Evolutionary conservation across 1,140 invertebrate genomes (phyloP).

Genomic region (Caenorhabditis latens): DNA sequence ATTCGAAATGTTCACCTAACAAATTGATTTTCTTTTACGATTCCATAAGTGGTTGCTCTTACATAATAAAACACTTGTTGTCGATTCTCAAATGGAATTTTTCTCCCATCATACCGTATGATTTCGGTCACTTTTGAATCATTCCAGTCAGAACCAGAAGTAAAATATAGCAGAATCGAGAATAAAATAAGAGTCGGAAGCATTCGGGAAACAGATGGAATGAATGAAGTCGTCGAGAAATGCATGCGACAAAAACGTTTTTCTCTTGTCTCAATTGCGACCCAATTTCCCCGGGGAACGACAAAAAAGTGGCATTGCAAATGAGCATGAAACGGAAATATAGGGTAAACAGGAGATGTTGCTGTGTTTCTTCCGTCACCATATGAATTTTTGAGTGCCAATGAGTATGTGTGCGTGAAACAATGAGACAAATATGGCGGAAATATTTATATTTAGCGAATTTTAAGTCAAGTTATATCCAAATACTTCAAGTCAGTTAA

Average conservation of each 20-base stretch:
- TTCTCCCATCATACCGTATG: constrained; percentile 27
- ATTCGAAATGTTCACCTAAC: constrained; percentile 26
- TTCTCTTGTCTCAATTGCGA: constrained; percentile 37
- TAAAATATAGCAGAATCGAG: background rate
- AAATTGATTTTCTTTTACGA: background rate
- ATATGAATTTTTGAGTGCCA: background rate
- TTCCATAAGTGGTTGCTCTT: background rate
- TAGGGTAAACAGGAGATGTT: background rate
- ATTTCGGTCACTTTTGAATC: background rate
- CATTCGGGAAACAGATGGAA: constrained; percentile 19
- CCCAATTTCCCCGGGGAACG: constrained; percentile 35
- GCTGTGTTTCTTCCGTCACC: no score
- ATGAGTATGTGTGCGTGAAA: background rate
- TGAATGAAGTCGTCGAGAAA: constrained; percentile 45
- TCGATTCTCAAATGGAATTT: constrained; percentile 36
- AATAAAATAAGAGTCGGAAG: background rate
- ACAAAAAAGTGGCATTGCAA: constrained; percentile 33
- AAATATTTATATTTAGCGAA: no score
- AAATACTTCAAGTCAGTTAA: no score
- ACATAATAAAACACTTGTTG: constrained; percentile 40
- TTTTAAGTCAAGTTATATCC: no score
- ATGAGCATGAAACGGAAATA: constrained; percentile 24
- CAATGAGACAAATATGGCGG: no score
- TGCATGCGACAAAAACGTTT: constrained; percentile 50
- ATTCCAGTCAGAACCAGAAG: background rate